A percentile compares a stretch with the other conserved stretches of the same genome.
These are phyloP conservation scores for Acipenser transmontanus DNA, from an alignment of 2,797 vertebrate genomes.

Conservation along the genomic window DNA sequence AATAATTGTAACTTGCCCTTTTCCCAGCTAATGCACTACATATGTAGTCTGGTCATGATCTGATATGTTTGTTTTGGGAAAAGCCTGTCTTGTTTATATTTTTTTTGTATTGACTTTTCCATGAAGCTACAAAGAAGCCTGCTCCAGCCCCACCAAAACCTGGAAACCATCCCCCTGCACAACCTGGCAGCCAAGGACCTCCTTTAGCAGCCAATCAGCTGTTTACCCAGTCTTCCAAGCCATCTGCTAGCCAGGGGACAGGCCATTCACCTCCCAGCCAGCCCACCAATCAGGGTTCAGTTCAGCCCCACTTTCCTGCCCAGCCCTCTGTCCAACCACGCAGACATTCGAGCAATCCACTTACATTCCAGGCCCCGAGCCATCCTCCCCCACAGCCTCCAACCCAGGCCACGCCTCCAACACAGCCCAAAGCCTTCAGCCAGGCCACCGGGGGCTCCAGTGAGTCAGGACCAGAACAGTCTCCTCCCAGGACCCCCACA, in stretches of 20 bases:
- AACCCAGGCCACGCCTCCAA: constrained; percentile 50
- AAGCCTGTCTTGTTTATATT: not conserved
- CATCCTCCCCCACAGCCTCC: constrained; percentile 91
- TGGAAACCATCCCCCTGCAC: constrained; percentile 72
- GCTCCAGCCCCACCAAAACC: constrained; percentile 94
- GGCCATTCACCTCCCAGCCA: constrained; percentile 65
- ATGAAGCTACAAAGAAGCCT: constrained; percentile 84
- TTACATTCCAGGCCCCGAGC: constrained; percentile 80
- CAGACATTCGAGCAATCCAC: constrained; percentile 75
- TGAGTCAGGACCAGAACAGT: constrained; percentile 54
- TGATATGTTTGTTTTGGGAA: too few species aligned
- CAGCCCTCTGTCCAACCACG: constrained; percentile 63
- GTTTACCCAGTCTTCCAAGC: constrained; percentile 66
- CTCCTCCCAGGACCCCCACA: constrained; percentile 74
- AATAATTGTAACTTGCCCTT: too few species aligned
- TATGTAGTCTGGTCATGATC: too few species aligned
- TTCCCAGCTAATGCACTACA: too few species aligned
- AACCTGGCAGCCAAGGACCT: constrained; percentile 57
- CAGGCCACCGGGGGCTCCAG: constrained; percentile 27
- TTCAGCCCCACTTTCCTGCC: constrained; percentile 26
- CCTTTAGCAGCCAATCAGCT: constrained; percentile 54
- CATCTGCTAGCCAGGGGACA: constrained; percentile 41
- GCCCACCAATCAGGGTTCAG: constrained; percentile 44
- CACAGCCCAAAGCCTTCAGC: constrained; percentile 37
- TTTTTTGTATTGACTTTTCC: constrained; percentile 14